Evolutionary conservation across 2,888 invertebrate species (phyloP).

Genomic region (Ptycholaimellus sp.): DNA sequence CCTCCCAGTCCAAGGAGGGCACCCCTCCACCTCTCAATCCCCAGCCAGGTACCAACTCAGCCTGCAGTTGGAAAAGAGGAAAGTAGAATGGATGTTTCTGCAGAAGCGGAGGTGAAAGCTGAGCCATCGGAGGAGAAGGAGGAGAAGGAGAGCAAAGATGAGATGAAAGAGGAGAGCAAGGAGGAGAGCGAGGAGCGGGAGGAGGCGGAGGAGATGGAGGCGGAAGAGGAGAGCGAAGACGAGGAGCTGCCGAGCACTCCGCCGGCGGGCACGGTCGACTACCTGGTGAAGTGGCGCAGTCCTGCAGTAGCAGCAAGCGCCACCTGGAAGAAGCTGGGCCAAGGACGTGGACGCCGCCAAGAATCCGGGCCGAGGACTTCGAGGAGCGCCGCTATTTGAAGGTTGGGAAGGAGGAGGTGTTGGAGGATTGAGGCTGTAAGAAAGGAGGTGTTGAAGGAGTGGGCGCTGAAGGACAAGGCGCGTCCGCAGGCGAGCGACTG

Average conservation of each 20-base stretch:
- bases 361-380: conserved; percentile 66
- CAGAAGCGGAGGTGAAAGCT: not conserved
- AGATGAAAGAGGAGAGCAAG: conserved; percentile 1
- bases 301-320: conserved; percentile 91
- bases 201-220: not conserved
- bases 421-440: conserved; percentile 1
- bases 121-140: not conserved
- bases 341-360: conserved; percentile 83
- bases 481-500: conserved; percentile 56
- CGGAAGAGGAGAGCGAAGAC: conserved; percentile 1
- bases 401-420: conserved; percentile 35
- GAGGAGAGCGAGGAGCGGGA: conserved; percentile 4
- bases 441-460: conserved; percentile 2
- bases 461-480: conserved; percentile 16
- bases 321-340: conserved; percentile 93
- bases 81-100: not conserved
- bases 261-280: conserved; percentile 37
- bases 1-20: too few species aligned
- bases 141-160: not conserved
- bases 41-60: too few species aligned
- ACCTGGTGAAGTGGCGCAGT: conserved; percentile 76
- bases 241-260: not conserved
- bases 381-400: conserved; percentile 56
- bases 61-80: not conserved
- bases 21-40: too few species aligned